A percentile compares a stretch with the other conserved stretches of the same genome.
These are phyloP conservation scores for Monoplex corrugatus DNA, from an alignment of 2,888 invertebrate genomes.

Conservation along the genomic window DNA sequence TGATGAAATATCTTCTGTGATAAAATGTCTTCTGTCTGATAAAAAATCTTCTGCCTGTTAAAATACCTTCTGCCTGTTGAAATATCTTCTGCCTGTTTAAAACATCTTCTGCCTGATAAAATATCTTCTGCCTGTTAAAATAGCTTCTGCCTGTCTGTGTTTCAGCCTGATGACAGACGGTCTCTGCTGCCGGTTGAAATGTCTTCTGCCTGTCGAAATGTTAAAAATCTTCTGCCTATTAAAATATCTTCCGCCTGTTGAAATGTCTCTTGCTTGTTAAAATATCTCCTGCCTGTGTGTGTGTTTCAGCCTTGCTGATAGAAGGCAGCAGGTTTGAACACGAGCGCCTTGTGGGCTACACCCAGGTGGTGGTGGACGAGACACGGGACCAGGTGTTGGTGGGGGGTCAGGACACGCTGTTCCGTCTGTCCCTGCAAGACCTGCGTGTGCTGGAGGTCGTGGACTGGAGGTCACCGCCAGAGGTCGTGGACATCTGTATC, in stretches of 20 bases:
- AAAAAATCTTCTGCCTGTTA: no score
- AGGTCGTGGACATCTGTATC: constrained; percentile 88
- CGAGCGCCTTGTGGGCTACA: constrained; percentile 89
- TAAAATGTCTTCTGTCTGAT: no score
- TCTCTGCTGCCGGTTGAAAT: no score
- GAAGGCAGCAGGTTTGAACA: constrained; percentile 88
- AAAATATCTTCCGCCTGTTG: not conserved
- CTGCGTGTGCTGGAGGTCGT: constrained; percentile 89
- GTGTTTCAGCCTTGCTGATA: constrained; percentile 86
- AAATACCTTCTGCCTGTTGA: no score
- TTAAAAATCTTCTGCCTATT: not conserved
- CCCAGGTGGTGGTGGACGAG: constrained; percentile 92
- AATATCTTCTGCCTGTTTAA: no score
- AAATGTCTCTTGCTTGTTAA: not conserved
- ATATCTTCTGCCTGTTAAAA: no score
- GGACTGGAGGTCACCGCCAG: constrained; percentile 88
- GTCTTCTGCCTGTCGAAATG: not conserved
- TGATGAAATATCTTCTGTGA: no score
- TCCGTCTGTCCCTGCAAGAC: constrained; percentile 89
- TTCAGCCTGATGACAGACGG: not conserved
- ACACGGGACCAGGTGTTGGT: constrained; percentile 93
- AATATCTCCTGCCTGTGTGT: not conserved
- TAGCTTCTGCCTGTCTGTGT: not conserved
- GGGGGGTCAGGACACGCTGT: constrained; percentile 93
- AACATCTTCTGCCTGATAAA: no score